Conservation (phyloP, 2,113 vertebrate species). For the Tretioscincus oriximinensis region DNA sequence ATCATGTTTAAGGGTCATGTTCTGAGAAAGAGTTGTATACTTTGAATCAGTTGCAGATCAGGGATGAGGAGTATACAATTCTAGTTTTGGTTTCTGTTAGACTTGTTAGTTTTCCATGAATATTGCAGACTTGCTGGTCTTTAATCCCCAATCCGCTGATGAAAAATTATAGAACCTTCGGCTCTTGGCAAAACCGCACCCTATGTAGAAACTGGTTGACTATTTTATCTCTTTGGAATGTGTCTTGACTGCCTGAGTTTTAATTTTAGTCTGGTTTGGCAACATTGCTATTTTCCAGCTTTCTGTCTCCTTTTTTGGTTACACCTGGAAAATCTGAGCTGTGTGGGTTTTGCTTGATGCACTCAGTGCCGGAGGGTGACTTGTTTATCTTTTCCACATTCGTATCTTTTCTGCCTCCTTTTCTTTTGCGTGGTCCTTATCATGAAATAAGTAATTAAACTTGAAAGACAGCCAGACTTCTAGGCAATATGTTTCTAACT, state of each 20-base stretch:
- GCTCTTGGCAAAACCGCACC: conserved; percentile 21
- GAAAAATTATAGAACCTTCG: not conserved
- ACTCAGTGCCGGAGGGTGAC: not conserved
- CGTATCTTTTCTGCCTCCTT: conserved; percentile 22
- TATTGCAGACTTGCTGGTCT: not conserved
- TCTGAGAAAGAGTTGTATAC: not conserved
- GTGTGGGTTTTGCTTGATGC: not conserved
- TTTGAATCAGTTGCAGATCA: not conserved
- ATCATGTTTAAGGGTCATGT: too few species aligned
- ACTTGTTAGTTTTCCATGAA: not conserved
- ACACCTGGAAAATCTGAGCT: not conserved
- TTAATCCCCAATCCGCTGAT: not conserved
- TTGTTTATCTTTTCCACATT: not conserved
- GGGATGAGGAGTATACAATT: not conserved
- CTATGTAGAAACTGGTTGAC: conserved; percentile 17
- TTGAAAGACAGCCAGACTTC: conserved; percentile 5
- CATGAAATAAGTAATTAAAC: conserved; percentile 17
- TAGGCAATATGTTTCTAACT: not conserved
- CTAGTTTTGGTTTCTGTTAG: not conserved
- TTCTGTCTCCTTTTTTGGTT: conserved; percentile 3
- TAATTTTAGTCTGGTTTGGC: conserved; percentile 49
- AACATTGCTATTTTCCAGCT: conserved; percentile 33
- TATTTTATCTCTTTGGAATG: conserved; percentile 43
- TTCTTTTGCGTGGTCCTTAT: not conserved
- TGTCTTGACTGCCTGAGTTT: not conserved